Evolutionary conservation across 2,797 vertebrate species (phyloP).

Genomic region (Sebastes taczanowskii): DNA sequence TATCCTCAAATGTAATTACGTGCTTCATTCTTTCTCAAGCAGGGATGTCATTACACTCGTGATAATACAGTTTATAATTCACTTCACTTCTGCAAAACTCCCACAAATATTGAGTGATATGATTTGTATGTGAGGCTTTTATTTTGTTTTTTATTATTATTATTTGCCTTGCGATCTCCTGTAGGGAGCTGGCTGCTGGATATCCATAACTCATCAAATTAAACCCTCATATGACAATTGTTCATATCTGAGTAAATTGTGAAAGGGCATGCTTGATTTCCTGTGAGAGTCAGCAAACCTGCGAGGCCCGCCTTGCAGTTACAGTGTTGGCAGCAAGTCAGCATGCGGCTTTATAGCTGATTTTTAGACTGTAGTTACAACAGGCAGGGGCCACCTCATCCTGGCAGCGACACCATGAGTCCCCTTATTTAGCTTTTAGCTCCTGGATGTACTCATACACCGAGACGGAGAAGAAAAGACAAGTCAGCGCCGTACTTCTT

Average conservation of each 20-base stretch:
- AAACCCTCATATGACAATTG: conserved; percentile 5
- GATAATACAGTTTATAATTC: conserved; percentile 21
- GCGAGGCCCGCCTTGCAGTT: background rate
- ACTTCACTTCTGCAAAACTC: conserved; percentile 1
- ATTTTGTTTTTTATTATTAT: conserved; percentile 12
- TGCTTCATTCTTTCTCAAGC: conserved; percentile 9
- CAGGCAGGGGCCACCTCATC: background rate
- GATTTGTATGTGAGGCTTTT: conserved; percentile 14
- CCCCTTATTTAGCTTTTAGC: background rate
- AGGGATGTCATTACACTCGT: background rate
- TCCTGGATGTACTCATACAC: background rate
- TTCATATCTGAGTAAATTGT: conserved; percentile 37
- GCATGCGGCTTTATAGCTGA: background rate
- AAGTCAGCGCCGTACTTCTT: conserved; percentile 3
- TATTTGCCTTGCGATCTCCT: conserved; percentile 6
- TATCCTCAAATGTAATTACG: conserved; percentile 35
- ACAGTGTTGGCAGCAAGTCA: background rate
- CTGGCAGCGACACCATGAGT: conserved; percentile 1
- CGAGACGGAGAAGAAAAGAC: conserved; percentile 3
- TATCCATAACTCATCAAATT: conserved; percentile 12
- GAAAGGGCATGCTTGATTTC: conserved; percentile 37
- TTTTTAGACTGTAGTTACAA: background rate
- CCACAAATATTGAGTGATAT: background rate
- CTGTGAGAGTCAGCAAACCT: conserved; percentile 31
- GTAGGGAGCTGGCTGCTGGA: background rate